Evolutionary conservation across 2,888 invertebrate genomes (phyloP).

Genomic region (Amitus sp.): DNA sequence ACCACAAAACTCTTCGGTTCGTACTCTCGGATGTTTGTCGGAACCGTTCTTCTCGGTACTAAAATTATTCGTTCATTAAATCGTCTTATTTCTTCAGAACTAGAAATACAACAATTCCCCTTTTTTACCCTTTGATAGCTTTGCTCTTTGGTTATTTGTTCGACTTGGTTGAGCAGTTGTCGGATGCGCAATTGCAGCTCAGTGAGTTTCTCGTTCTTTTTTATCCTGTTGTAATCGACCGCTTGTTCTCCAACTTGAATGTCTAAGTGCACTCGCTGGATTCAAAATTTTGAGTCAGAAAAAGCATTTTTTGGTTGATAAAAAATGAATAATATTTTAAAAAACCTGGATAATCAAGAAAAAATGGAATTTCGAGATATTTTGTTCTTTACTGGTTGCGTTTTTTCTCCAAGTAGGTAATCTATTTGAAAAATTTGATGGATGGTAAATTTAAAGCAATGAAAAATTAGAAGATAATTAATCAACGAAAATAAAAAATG

Average conservation of each 20-base stretch:
- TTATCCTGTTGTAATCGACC: conserved; percentile 96
- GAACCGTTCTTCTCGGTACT: conserved; percentile 98
- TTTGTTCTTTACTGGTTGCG: too few species aligned
- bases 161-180: conserved; percentile 96
- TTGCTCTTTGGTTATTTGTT: conserved; percentile 99
- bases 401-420: too few species aligned
- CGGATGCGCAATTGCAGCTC: conserved; percentile 95
- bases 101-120: too few species aligned
- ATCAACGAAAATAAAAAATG: too few species aligned
- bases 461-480: too few species aligned
- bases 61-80: conserved; percentile 37
- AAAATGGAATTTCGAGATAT: too few species aligned
- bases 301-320: conserved; percentile 4
- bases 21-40: conserved; percentile 98
- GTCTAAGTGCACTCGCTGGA: conserved; percentile 89
- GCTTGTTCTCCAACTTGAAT: conserved; percentile 99
- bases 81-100: background rate
- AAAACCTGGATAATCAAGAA: too few species aligned
- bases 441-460: too few species aligned
- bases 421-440: too few species aligned
- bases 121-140: conserved; percentile 90
- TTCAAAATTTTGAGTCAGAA: conserved; percentile 23
- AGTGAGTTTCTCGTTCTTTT: conserved; percentile 95
- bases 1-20: conserved; percentile 94
- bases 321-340: too few species aligned